Base-by-base conservation (phyloP, 2,888 invertebrate species). In the Spodoptera exigua region DNA sequence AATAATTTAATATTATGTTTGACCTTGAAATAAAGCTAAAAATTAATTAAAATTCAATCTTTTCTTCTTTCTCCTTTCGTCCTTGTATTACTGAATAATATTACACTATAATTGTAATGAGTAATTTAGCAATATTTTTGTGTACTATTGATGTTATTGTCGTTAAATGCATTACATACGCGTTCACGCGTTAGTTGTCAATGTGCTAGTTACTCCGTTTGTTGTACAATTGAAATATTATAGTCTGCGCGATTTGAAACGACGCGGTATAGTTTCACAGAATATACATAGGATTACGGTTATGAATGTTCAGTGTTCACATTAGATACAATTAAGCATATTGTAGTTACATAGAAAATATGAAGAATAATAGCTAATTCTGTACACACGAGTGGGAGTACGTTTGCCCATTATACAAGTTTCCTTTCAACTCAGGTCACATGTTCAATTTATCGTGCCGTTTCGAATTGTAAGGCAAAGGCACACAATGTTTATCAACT, bases 1-100 rank as follows among this genome's bases (percentile, higher is more conserved):
- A 62, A 61, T 68, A 74, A 70, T 70, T 74, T 69, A 70, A 69
- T 69, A 69, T 69, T 69, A 74, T 74, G 70, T 69, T 74, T 69
- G 54, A 74, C 51, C 46, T 49, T 14, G 41, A 47, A 69, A 69
- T 74, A 69, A 69, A 69, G 51, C 63, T 74, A 54, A 69, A 65
- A 74, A 16, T 44, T 48, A 7, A 51, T 44, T 36, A 54, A 52
- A 52, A 17, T 27, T 45, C 7, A 27, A 48, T 74, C 39, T 74
- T 69, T 69, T 69, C 35, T 74, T 73, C 41, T 39, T n/a, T 16
- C 17, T 46, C 70, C 61, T 52, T 13, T 41, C 17, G 16, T 35
- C 12, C 13, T n/a, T 35, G 39, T 17, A 40, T 2, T 3, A 13
- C 27, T 37, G 11, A 43, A 43, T 47, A 61, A 61, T 44, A 35